Conservation (phyloP, 2,797 vertebrate species). For the Novumbra hubbsi region DNA sequence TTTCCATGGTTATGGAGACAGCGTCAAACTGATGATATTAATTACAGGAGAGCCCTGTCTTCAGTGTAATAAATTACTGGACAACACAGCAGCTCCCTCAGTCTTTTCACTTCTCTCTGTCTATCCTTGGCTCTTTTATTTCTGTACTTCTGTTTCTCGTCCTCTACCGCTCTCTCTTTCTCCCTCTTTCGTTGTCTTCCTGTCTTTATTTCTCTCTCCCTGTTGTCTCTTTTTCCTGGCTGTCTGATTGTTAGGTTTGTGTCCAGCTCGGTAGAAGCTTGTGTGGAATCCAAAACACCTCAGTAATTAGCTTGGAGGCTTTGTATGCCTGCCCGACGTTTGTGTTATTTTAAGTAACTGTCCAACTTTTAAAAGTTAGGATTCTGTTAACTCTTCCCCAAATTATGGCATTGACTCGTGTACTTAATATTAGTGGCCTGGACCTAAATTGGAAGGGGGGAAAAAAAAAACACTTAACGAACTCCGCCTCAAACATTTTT, state of each 20-base stretch:
- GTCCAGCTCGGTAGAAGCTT: constrained; percentile 59
- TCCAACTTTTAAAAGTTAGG: no score
- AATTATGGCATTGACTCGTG: no score
- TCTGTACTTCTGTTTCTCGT: constrained; percentile 16
- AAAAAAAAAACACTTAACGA: no score
- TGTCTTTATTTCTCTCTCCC: constrained; percentile 4
- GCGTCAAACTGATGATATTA: constrained; percentile 69
- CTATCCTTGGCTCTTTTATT: constrained; percentile 15
- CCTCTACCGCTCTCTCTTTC: constrained; percentile 13
- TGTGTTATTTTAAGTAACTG: constrained; percentile 26
- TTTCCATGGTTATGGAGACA: constrained; percentile 59
- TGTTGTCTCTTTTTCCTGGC: constrained; percentile 10
- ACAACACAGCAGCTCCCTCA: constrained; percentile 56
- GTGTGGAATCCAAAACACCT: constrained; percentile 64
- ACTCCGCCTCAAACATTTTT: no score
- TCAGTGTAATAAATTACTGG: constrained; percentile 63
- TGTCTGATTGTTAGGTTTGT: constrained; percentile 65
- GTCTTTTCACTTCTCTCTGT: constrained; percentile 6
- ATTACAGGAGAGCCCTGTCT: constrained; percentile 59
- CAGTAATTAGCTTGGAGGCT: constrained; percentile 72
- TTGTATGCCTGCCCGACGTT: constrained; percentile 51
- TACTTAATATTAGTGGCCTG: no score
- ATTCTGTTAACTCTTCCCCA: no score
- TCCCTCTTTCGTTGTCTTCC: constrained; percentile 30
- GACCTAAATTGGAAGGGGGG: no score